Evolutionary conservation across 2,797 vertebrate genomes (phyloP).

Genomic region (Gymnoscopelus microlampas): DNA sequence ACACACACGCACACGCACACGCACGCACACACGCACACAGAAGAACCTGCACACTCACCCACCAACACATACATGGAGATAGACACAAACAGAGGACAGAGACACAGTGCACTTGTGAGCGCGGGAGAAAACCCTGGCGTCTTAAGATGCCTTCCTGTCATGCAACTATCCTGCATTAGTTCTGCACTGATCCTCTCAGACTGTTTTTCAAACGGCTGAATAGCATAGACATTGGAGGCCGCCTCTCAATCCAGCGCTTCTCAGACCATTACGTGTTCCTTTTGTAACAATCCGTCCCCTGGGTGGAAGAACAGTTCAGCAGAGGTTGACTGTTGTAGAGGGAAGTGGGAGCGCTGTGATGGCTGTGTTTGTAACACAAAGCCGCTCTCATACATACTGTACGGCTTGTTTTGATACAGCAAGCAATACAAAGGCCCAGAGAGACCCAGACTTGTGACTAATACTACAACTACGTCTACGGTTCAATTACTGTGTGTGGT

Average conservation of each 20-base stretch:
- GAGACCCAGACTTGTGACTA: slow-evolving; percentile 68
- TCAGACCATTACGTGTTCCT: no score
- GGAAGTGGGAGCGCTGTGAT: slow-evolving; percentile 15
- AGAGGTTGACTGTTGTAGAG: no score
- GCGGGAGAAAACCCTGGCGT: no score
- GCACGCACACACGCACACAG: slow-evolving; percentile 20
- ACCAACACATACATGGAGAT: slow-evolving; percentile 26
- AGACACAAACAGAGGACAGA: slow-evolving; percentile 1
- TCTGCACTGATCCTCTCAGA: no score
- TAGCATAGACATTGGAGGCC: no score
- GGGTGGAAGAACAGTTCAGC: no score
- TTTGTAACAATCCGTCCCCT: no score
- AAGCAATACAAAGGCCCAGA: slow-evolving; percentile 64
- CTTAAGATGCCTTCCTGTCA: no score
- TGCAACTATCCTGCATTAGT: no score
- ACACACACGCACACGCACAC: slow-evolving; percentile 6
- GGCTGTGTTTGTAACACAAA: slow-evolving; percentile 56
- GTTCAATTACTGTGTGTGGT: slow-evolving; percentile 76
- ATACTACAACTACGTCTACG: slow-evolving; percentile 63
- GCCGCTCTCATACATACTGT: slow-evolving; percentile 44
- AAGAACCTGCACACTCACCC: slow-evolving; percentile 30
- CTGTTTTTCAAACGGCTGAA: no score
- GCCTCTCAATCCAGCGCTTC: no score
- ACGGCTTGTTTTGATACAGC: slow-evolving; percentile 52
- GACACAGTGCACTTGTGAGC: not conserved